phyloP scores from a whole-genome alignment of 2,888 invertebrate species.

The Eupithecia vulgata region DNA sequence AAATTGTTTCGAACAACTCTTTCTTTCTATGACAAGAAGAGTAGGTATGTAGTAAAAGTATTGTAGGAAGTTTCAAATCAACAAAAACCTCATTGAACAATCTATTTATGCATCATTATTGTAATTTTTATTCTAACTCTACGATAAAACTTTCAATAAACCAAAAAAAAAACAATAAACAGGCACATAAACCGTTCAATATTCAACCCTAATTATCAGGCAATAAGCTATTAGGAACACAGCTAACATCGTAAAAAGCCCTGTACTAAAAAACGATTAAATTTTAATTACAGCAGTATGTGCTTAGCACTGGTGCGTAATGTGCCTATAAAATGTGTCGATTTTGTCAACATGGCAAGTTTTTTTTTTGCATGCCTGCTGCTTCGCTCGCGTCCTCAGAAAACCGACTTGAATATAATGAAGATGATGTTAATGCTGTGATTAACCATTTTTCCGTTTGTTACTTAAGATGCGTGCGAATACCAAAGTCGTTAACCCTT shows the following conservation, averaged over 20 bases:
- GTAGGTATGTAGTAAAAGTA: no score
- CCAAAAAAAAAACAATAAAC: background rate
- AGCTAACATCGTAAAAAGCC: constrained; percentile 24
- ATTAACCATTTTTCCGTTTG: no score
- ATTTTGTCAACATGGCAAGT: background rate
- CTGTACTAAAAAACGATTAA: constrained; percentile 26
- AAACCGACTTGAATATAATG: background rate
- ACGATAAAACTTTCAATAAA: background rate
- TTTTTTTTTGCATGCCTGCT: background rate
- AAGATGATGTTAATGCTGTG: no score
- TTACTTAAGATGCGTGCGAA: no score
- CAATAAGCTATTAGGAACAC: constrained; percentile 17
- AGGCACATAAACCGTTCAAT: background rate
- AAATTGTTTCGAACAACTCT: no score
- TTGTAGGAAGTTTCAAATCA: no score
- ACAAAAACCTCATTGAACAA: no score
- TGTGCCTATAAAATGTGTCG: constrained; percentile 15
- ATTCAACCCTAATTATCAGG: background rate
- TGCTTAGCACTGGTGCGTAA: constrained; percentile 23
- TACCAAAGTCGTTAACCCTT: no score
- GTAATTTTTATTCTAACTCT: no score
- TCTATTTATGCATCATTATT: no score
- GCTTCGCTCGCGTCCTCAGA: background rate
- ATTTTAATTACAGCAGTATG: constrained; percentile 25
- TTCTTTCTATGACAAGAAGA: no score